Evolutionary conservation across 2,888 invertebrate species (phyloP), one percentile per base, ranked within the genome.

Genomic region (Drosophila rubida): DNA sequence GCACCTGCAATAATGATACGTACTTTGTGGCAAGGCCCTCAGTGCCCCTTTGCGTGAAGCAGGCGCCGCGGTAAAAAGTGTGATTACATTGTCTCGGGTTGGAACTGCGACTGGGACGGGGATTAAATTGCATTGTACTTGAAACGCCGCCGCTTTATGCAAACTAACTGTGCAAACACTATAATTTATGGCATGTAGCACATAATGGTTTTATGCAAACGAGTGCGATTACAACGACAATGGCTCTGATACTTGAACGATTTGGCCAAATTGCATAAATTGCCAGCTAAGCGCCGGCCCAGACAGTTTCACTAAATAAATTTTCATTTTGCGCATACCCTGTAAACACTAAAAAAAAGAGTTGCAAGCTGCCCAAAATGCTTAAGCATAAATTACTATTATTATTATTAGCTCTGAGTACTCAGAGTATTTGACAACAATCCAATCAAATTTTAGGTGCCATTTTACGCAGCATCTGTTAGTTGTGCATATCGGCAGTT

Each of bases 151-250:
- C 63, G 76, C 81, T 72, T 82, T 82, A 80, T 83, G 86, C 83
- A 83, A 86, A 80, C 80, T 86, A 83, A 86, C 83, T 76, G 76
- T 78, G 69, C 79, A 86, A 84, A 84, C 84, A 84, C 79, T 80
- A 64, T 84, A 86, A 84, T 84, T 84, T 84, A 84, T 86, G 61
- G 69, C 79, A 79, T 87, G 84, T 84, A 72, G 75, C 81, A 84
- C 74, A 84, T 84, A 84, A 84, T 87, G 78, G 84, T 69, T 87
- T 84, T 84, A 84, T 87, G 84, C 84, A 84, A 84, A 84, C 84
- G 78, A 81, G 71, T 32, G n/a, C 79, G 76, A 70, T 75, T 77
- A 78, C 54, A 25, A 25, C 73, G 69, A 83, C 83, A 83, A 86
- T 84, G 79, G 81, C 67, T 32, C 32, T 54, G 57, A 72, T 81